Conservation (phyloP, 2,113 vertebrate species). For the Microtus ochrogaster region DNA sequence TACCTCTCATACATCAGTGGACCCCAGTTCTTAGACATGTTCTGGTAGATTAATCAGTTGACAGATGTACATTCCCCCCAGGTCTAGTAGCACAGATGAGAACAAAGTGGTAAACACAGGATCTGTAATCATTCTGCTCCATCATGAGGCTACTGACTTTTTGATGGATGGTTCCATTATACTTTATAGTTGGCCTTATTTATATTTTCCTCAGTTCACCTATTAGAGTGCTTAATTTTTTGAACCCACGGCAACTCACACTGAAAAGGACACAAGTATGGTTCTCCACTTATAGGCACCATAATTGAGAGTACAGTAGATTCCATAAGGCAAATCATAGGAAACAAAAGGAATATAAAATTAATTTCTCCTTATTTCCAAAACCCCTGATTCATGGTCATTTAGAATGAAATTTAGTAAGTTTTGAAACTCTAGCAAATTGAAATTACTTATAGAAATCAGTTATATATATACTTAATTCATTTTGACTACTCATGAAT, state of each 20-base stretch:
- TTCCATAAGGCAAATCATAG: slow-evolving; percentile 39
- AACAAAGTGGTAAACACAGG: slow-evolving; percentile 23
- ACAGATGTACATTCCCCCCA: slow-evolving; percentile 30
- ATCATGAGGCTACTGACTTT: slow-evolving; percentile 2
- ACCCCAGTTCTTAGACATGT: slow-evolving; percentile 47
- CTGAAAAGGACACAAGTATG: slow-evolving; percentile 6
- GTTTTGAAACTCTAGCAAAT: slow-evolving; percentile 29
- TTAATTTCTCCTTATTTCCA: not conserved
- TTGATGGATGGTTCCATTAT: slow-evolving; percentile 58
- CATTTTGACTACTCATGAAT: slow-evolving; percentile 22
- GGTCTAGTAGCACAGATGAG: slow-evolving; percentile 38
- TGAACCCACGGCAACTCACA: slow-evolving; percentile 34
- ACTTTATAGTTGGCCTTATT: slow-evolving; percentile 35
- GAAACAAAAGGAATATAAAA: slow-evolving; percentile 42
- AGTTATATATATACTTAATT: not conserved
- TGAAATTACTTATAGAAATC: slow-evolving; percentile 34
- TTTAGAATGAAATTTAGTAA: not conserved
- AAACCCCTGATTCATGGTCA: slow-evolving; percentile 28
- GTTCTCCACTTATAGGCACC: not conserved
- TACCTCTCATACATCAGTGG: not conserved
- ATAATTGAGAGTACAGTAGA: not conserved
- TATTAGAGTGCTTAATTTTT: slow-evolving; percentile 52
- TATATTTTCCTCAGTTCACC: slow-evolving; percentile 1
- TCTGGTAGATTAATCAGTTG: slow-evolving; percentile 65
- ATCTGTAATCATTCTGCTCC: slow-evolving; percentile 41